Base-by-base conservation (phyloP, 1,140 invertebrate species). In the Drosophila fuyamai region DNA sequence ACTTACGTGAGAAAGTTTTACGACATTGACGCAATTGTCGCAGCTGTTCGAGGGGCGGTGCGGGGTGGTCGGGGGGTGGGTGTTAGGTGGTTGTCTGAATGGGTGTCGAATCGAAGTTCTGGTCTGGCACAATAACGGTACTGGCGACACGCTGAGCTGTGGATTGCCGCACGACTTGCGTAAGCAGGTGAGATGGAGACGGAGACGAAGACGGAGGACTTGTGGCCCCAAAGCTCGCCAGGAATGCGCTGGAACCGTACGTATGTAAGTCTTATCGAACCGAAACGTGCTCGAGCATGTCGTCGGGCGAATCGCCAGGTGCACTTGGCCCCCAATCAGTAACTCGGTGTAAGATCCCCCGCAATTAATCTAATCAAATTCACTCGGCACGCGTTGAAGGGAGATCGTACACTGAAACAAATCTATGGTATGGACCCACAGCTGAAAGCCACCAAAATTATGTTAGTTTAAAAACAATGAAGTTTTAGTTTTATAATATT, bases 1-100 rank as follows among this genome's bases (percentile, higher is more conserved):
- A 88, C 62, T 88, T 89, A 88, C 83, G 83, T 88, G 83, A 83
- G 83, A 88, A 89, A 77, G 56, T 80, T 89, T 86, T 80, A 88
- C 53, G 76, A 83, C 84, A 67, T 72, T 88, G 83, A 88, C 83
- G 83, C 72, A 88, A 53, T 66, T 76, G 50, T 9, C 50, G 72
- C 72, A 76, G 53, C 72, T 66, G 72, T 10, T 43, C 29, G 29
- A 14, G 2, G 29, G 29, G 29, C n/a, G 27, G 18, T 60, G 70
- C 63, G 59, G 35, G 58, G 56, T 12, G 41, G 48, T 7, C 18
- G 62, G 27, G 38, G 27, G 55, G 29, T 51, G 51, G 40, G 18
- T 27, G 54, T 2, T 55, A 4, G n/a, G 7, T 12, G 36, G 36
- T n/a, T 27, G 51, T 43, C 10, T 48, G 56, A 12, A 51, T 27